Evolutionary conservation across 2,797 vertebrate genomes (phyloP).

Genomic region (Pempheris klunzingeri): DNA sequence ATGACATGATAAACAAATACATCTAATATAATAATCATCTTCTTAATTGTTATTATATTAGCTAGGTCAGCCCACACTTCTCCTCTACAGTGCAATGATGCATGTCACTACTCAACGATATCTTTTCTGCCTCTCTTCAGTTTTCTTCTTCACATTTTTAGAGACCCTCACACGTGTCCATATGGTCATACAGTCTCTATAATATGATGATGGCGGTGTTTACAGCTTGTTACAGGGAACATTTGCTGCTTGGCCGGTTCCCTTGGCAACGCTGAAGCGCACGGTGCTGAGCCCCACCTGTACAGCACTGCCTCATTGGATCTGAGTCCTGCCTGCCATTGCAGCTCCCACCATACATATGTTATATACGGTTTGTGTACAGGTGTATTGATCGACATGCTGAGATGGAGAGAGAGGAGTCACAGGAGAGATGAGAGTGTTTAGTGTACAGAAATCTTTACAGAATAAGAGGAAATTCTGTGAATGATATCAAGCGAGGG

Average conservation of each 20-base stretch:
- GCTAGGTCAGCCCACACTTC: neutral
- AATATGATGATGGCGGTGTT: slow-evolving; percentile 66
- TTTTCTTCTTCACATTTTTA: neutral
- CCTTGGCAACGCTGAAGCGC: slow-evolving; percentile 82
- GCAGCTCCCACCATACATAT: slow-evolving; percentile 29
- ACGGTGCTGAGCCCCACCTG: slow-evolving; percentile 73
- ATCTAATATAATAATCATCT: neutral
- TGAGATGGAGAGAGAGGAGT: slow-evolving; percentile 5
- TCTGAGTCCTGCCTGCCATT: slow-evolving; percentile 46
- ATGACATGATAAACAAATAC: slow-evolving; percentile 27
- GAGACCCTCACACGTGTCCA: slow-evolving; percentile 34
- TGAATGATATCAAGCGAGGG: slow-evolving; percentile 32
- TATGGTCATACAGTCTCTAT: slow-evolving; percentile 49
- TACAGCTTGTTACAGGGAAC: slow-evolving; percentile 73
- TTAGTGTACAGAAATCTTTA: slow-evolving; percentile 14
- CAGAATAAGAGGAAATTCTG: slow-evolving; percentile 15
- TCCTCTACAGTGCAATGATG: neutral
- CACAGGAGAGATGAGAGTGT: neutral
- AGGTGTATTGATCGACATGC: slow-evolving; percentile 39
- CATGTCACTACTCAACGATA: neutral
- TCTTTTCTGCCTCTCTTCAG: neutral
- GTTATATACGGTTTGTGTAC: neutral
- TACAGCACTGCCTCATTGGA: slow-evolving; percentile 51
- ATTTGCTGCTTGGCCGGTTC: slow-evolving; percentile 81
- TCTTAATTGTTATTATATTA: neutral